phyloP scores from a whole-genome alignment of 1,140 invertebrate species.

The Drosophila ercepeae region DNA sequence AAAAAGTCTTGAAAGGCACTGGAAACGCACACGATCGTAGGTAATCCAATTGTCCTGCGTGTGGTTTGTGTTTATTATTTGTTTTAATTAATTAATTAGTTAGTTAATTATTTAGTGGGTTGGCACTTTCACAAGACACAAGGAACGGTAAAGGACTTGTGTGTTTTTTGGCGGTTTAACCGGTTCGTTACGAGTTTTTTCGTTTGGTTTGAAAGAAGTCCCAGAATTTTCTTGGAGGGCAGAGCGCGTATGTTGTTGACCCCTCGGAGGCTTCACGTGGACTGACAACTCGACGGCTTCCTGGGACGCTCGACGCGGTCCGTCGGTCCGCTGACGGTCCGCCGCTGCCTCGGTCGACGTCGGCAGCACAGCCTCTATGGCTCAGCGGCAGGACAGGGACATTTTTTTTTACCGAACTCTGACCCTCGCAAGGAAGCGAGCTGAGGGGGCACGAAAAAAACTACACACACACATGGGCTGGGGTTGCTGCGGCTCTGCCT shows the following conservation, averaged over 20 bases:
- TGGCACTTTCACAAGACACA: constrained; percentile 32
- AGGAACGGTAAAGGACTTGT: constrained; percentile 1
- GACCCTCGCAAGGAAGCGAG: constrained; percentile 1
- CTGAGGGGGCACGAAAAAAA: not conserved
- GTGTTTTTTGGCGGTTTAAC: constrained; percentile 22
- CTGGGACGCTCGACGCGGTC: constrained; percentile 70
- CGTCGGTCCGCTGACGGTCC: constrained; percentile 18
- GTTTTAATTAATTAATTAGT: not conserved
- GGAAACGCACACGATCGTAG: constrained; percentile 70
- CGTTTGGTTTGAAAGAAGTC: not conserved
- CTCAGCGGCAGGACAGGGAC: constrained; percentile 14
- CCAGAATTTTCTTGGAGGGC: constrained; percentile 31
- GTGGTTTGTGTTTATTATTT: too few species aligned
- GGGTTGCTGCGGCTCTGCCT: constrained; percentile 44
- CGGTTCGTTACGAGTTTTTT: constrained; percentile 3
- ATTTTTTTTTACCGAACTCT: constrained; percentile 25
- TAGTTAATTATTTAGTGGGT: too few species aligned
- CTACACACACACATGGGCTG: constrained; percentile 41
- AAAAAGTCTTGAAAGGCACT: constrained; percentile 39
- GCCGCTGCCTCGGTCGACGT: constrained; percentile 49
- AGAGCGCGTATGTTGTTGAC: constrained; percentile 82
- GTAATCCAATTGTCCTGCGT: constrained; percentile 78
- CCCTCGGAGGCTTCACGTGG: constrained; percentile 83
- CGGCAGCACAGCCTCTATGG: constrained; percentile 29
- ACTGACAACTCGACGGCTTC: constrained; percentile 79